Percentiles rank a stretch among this genome's conserved stretches.
Conservation (phyloP, 2,797 vertebrate genomes). For the Heliangelus exortis region DNA sequence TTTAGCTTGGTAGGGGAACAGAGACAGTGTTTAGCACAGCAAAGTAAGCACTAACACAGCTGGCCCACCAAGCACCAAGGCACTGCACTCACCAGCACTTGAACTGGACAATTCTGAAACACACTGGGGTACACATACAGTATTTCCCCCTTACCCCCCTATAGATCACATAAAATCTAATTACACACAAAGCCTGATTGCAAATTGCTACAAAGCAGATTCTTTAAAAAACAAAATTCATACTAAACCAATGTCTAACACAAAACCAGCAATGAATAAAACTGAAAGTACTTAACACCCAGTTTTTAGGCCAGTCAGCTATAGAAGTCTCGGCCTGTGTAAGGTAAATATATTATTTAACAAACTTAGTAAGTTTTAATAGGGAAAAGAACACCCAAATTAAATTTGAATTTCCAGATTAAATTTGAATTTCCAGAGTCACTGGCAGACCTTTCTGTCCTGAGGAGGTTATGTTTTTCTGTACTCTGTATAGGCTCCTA, state of each 20-base stretch:
- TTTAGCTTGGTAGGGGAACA: neutral
- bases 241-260: neutral
- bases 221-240: neutral
- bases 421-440: neutral
- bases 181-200: neutral
- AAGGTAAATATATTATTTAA: neutral
- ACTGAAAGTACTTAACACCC: neutral
- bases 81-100: neutral
- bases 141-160: no score
- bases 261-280: neutral
- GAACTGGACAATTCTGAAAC: neutral
- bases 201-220: neutral
- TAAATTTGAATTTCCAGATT: neutral
- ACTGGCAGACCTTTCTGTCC: neutral
- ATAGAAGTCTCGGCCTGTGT: neutral
- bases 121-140: neutral
- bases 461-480: neutral
- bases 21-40: rapidly evolving
- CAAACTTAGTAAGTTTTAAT: neutral
- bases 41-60: neutral
- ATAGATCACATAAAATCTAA: neutral
- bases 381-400: neutral
- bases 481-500: neutral
- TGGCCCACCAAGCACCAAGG: rapidly evolving
- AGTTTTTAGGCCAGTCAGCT: neutral